These are phyloP conservation scores for Probaryconus sp. DNA, from an alignment of 1,140 invertebrate species.

Conservation along the genomic window DNA sequence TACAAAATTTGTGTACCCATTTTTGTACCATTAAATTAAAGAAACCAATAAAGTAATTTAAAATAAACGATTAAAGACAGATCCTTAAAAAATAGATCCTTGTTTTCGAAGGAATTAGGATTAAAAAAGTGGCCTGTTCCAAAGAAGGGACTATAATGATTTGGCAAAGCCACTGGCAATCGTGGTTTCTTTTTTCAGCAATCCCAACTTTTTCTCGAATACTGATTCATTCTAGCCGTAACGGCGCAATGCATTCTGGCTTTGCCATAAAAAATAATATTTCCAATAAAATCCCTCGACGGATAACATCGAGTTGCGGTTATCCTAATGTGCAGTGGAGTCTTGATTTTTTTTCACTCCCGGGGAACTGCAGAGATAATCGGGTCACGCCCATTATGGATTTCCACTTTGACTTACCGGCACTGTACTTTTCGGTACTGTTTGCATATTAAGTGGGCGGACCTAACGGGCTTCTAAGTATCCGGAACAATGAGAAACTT, in stretches of 20 bases:
- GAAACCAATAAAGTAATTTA: too few relatives aligned
- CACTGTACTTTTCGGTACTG: constrained; percentile 35
- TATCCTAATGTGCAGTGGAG: constrained; percentile 28
- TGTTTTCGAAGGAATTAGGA: too few relatives aligned
- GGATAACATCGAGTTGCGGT: too few relatives aligned
- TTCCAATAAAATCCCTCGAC: constrained; percentile 26
- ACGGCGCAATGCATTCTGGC: constrained; percentile 15
- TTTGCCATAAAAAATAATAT: constrained; percentile 41
- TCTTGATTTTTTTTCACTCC: constrained; percentile 37
- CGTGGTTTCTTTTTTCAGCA: too few relatives aligned
- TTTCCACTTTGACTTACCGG: constrained; percentile 40
- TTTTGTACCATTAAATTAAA: too few relatives aligned
- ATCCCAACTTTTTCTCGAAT: too few relatives aligned
- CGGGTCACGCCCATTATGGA: constrained; percentile 44
- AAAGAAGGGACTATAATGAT: too few relatives aligned
- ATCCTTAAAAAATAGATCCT: too few relatives aligned
- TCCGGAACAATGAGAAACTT: constrained; percentile 20
- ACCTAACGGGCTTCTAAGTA: constrained; percentile 5
- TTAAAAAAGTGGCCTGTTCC: too few relatives aligned
- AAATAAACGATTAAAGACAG: too few relatives aligned
- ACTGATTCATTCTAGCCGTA: constrained; percentile 14
- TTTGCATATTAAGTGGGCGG: constrained; percentile 34
- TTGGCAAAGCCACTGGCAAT: too few relatives aligned
- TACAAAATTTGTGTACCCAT: too few relatives aligned
- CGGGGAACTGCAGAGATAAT: constrained; percentile 34